Percentiles rank a stretch among this genome's conserved stretches.
Conservation (phyloP, 2,113 vertebrate species). For the Pseudopipra pipra region DNA sequence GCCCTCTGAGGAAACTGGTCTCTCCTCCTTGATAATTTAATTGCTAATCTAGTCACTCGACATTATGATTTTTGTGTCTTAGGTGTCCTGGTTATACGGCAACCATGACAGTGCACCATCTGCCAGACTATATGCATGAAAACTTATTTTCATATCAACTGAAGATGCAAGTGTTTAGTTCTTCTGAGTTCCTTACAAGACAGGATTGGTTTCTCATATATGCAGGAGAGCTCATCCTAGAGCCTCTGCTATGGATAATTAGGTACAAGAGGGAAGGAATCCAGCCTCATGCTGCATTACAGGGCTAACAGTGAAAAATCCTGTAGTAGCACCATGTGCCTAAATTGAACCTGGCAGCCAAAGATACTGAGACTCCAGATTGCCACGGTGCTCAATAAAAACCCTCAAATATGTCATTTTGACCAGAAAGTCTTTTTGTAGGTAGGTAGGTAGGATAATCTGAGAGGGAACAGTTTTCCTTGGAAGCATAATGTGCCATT, state of each 20-base stretch:
- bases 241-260: neutral
- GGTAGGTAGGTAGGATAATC: neutral
- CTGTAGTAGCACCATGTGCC: neutral
- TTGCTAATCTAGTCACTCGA: neutral
- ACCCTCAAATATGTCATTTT: rapidly evolving
- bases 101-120: neutral
- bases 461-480: neutral
- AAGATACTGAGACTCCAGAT: neutral
- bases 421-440: neutral
- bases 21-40: neutral
- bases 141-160: neutral
- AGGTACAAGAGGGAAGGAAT: neutral
- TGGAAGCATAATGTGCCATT: neutral
- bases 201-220: neutral
- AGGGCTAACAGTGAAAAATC: neutral
- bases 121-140: neutral
- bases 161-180: neutral
- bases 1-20: neutral
- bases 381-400: neutral
- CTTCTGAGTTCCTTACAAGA: neutral
- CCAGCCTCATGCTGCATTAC: neutral
- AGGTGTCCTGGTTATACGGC: neutral
- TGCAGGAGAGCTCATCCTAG: neutral
- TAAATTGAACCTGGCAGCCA: neutral
- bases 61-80: neutral